phyloP scores from a whole-genome alignment of 2,888 invertebrate species.

The Tanytarsus gracilentus region DNA sequence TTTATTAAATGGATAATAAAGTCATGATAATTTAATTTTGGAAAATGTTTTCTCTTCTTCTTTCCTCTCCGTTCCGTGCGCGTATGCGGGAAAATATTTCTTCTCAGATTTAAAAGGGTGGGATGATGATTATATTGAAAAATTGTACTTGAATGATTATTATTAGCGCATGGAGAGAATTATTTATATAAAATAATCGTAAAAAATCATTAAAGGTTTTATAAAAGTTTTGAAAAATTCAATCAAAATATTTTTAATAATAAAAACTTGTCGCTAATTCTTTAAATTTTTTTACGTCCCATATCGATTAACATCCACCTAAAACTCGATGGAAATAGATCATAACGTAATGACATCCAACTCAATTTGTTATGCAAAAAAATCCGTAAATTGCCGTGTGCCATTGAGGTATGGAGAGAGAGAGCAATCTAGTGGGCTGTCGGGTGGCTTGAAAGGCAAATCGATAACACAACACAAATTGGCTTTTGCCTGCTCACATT shows the following conservation, averaged over 20 bases:
- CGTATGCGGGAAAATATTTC: too few relatives aligned
- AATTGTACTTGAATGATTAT: too few relatives aligned
- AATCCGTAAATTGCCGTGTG: not conserved
- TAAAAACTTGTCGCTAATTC: not conserved
- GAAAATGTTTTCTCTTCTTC: slow-evolving; percentile 15
- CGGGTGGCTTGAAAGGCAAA: not conserved
- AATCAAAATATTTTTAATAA: too few relatives aligned
- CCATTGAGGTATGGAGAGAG: not conserved
- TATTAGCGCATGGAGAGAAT: too few relatives aligned
- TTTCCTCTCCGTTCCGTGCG: not conserved
- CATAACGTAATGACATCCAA: slow-evolving; percentile 5
- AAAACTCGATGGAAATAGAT: not conserved
- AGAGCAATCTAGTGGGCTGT: not conserved
- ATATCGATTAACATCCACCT: not conserved
- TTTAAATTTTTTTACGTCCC: not conserved
- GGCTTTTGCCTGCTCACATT: too few relatives aligned
- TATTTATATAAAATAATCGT: too few relatives aligned
- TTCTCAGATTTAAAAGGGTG: too few relatives aligned
- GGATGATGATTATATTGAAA: too few relatives aligned
- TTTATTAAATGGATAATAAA: slow-evolving; percentile 29
- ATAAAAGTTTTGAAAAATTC: too few relatives aligned
- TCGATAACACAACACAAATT: slow-evolving; percentile 28
- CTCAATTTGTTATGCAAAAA: slow-evolving; percentile 18
- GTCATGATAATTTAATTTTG: slow-evolving; percentile 25
- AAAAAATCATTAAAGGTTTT: too few relatives aligned